Evolutionary conservation across 2,888 invertebrate genomes (phyloP), one percentile per base, ranked within the genome.

Genomic region (Leptinotarsa juncta): DNA sequence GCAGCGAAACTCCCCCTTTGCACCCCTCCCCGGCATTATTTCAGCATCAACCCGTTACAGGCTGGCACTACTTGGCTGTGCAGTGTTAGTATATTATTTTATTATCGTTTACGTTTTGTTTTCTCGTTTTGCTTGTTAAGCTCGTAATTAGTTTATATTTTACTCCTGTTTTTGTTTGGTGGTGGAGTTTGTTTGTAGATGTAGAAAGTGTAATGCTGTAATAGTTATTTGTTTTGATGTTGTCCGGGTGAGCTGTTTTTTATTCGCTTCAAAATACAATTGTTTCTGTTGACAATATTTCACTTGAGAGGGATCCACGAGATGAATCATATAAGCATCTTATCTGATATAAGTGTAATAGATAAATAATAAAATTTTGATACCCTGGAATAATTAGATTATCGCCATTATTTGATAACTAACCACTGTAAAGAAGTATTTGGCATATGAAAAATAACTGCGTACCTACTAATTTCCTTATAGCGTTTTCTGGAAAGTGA

Each of bases 41-140:
- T 84, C 88, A 88, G 85, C 89, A 89, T 82, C 89, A 88, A 82
- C 86, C 87, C 82, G 85, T 88, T 84, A 87, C 88, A 79, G 88
- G 90, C 88, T 92, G 92, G 91, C 91, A 91, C 87, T 91, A 91
- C 88, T 90, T 92, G 86, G 89, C 91, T 74, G 92, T 91, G 84
- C 91, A 92, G 87, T 91, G 91, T 91, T 91, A 91, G 91, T 91
- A 90, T 90, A 85, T 88, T 86, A 85, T 84, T 84, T 85, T 84
- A 84, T 84, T 86, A 85, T 84, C 83, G 78, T 84, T 82, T 83
- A 82, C 81, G 82, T 84, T 82, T 82, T 80, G 81, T 82, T 72
- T 68, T 73, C 48, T 68, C 49, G 51, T 67, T 55, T 75, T 49
- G 55, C 48, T 74, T 53, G 50, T 69, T 49, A 60, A 66, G 66